Evolutionary conservation across 1,140 invertebrate species (phyloP).

Genomic region (Pachypeltis micranthus): DNA sequence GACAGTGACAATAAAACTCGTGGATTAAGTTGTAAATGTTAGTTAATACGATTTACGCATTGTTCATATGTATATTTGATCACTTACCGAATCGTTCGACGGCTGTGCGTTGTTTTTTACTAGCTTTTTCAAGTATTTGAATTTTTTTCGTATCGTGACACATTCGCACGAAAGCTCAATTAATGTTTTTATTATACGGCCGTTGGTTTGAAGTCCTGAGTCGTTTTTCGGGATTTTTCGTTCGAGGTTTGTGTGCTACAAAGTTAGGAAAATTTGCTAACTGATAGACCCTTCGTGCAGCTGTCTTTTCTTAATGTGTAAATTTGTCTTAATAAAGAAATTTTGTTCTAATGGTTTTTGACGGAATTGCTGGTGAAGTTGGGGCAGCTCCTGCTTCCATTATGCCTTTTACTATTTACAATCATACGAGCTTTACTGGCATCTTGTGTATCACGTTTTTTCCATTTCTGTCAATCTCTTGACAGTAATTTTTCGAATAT

Average conservation of each 20-base stretch:
- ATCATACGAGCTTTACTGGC: too few species aligned
- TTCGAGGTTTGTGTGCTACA: neutral
- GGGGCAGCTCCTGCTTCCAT: too few species aligned
- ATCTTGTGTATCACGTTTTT: too few species aligned
- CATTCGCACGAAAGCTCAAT: neutral
- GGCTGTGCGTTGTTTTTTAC: neutral
- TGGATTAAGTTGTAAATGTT: neutral
- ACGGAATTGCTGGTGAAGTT: too few species aligned
- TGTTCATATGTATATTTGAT: too few species aligned
- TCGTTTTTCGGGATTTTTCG: neutral
- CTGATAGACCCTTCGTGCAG: neutral
- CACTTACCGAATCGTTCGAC: neutral
- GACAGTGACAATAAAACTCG: neutral
- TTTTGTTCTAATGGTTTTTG: neutral
- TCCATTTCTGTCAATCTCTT: too few species aligned
- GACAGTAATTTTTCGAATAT: too few species aligned
- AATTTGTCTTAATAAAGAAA: neutral
- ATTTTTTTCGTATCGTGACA: neutral
- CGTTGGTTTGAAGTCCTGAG: neutral
- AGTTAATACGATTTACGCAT: neutral
- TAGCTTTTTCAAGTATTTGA: neutral
- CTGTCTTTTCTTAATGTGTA: neutral
- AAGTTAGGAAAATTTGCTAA: neutral
- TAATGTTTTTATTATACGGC: neutral
- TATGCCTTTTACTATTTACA: too few species aligned